These are phyloP conservation scores for Limnephilus lunatus DNA, from an alignment of 2,888 invertebrate species.

Conservation along the genomic window DNA sequence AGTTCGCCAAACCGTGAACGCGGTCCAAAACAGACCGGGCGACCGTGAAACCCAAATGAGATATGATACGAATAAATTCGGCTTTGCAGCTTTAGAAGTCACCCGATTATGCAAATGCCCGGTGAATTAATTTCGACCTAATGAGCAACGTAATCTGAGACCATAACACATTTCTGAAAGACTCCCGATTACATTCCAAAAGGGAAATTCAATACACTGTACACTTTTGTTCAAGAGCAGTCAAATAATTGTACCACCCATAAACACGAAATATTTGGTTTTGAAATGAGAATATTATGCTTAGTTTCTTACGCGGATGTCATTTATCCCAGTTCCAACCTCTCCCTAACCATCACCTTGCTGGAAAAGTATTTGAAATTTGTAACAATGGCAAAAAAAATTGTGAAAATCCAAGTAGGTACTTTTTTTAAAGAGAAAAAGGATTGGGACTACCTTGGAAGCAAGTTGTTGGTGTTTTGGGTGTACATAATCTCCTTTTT, in stretches of 20 bases:
- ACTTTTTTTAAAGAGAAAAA: no score
- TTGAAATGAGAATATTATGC: no score
- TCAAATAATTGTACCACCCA: background rate
- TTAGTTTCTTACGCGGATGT: background rate
- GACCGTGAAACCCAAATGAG: conserved; percentile 28
- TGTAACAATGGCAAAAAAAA: no score
- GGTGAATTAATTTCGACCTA: conserved; percentile 31
- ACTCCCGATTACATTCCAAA: background rate
- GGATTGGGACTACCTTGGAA: no score
- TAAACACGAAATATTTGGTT: background rate
- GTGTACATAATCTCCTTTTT: no score
- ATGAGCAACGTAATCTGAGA: conserved; percentile 20
- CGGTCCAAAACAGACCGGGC: background rate
- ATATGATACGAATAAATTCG: conserved; percentile 11
- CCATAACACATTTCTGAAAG: background rate
- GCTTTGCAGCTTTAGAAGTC: background rate
- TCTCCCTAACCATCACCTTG: no score
- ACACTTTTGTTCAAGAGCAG: background rate
- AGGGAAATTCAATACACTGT: background rate
- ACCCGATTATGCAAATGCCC: conserved; percentile 32
- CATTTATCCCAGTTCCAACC: no score
- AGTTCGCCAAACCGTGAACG: background rate
- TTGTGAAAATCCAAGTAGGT: no score
- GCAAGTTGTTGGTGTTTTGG: no score
- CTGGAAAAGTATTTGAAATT: no score